Base-by-base conservation (phyloP, 1,140 invertebrate genomes). In the Hylaeus anthracinus region DNA sequence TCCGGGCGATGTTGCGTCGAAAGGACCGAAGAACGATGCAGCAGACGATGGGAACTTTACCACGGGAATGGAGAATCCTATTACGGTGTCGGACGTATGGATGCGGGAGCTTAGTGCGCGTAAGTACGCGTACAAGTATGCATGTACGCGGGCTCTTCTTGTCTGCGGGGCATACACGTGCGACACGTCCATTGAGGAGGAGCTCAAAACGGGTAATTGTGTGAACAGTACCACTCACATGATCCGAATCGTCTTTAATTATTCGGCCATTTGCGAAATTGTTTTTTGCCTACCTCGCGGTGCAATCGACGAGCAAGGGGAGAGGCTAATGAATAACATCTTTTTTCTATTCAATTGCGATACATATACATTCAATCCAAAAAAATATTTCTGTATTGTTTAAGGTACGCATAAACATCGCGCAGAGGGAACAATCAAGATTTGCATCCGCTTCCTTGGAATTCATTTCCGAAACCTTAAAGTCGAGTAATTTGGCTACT, bases 161-260 rank as follows among this genome's bases (percentile, higher is more conserved):
- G 82, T 81, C 87, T 84, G 51, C 77, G 77, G 66, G 74, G 72
- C 72, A 83, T 86, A 86, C 79, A 79, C 84, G 81, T 72, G 51
- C 81, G 69, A 26, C 26, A 26, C 76, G 84, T 85, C 86, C 87
- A 91, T 90, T 90, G 85, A 91, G 86, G 88, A 87, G 86, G 45
- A 78, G 72, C 79, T 84, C 71, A 53, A 87, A 85, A 87, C 72
- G 15, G 58, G 82, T 87, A 84, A 88, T 86, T 90, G 89, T 91
- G 91, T 91, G 90, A 92, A 92, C 87, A 83, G 83, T 89, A 90
- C 89, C 91, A 89, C 90, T 92, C 90, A 86, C 90, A 91, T 89
- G 86, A 86, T 87, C 82, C 86, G 61, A 90, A 89, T 89, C 86
- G 77, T 73, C 82, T 90, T 90, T 90, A 86, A 88, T 86, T 90